Evolutionary conservation across 1,140 invertebrate species (phyloP), one percentile per base, ranked within the genome.

Genomic region (Battus philenor): DNA sequence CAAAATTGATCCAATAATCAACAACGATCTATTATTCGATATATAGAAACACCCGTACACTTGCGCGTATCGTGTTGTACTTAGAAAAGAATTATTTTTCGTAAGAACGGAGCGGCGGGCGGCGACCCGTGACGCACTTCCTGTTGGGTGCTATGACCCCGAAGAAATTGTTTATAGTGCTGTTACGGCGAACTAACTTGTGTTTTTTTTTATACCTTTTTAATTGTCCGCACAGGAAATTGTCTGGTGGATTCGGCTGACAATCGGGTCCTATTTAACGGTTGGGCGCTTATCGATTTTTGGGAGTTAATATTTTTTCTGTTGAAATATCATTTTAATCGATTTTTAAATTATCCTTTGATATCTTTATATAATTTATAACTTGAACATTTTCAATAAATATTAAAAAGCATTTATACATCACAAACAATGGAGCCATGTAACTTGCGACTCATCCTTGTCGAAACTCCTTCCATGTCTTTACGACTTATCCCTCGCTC

Each of bases 81-180:
- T 57, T 74, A 70, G 73, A 72, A 77, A 66, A 73, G 64, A 59
- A 80, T 78, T 67, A 73, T 71, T 76, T 80, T 81, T 78, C 73
- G 73, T 78, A 78, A 74, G 65, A 74, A 67, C 56, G 56, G 60
- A 53, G 59, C 59, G 50, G 64, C 54, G 68, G 59, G 59, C 74
- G 66, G 44, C 78, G 78, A 82, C 78, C 78, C 78, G 73, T 68
- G 65, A 69, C 78, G 64, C 34, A 60, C 50, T 82, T 82, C 78
- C 78, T 77, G 71, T 68, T 65, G 60, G 78, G 78, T 79, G 75
- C 75, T 82, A 78, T 82, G 78, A 82, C 78, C 75, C 73, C 75
- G 59, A 74, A 76, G 73, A 78, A 78, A 76, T 75, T 59, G 59
- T 67, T 61, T 68, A 61, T 67, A 64, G 53, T 48, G 50, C 36